Percentiles rank a stretch among this genome's conserved stretches.
These are phyloP conservation scores for Leucophenga maculata DNA, from an alignment of 2,888 invertebrate genomes.

Conservation along the genomic window DNA sequence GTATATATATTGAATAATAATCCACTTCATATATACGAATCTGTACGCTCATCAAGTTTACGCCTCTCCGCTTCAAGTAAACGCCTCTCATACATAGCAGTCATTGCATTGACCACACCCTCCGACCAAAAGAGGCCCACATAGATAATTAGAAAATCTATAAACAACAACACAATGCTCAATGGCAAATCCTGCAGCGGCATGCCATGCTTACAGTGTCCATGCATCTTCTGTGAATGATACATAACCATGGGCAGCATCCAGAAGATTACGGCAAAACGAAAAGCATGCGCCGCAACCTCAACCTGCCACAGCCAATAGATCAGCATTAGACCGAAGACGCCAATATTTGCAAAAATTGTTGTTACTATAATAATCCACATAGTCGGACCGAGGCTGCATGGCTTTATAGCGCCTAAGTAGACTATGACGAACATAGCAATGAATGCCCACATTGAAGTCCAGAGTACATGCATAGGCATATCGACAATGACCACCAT, in stretches of 20 bases:
- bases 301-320: background rate
- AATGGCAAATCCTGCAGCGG: conserved; percentile 45
- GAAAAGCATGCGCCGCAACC: background rate
- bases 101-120: conserved; percentile 11
- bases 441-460: background rate
- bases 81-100: background rate
- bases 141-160: conserved; percentile 44
- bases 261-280: conserved; percentile 1
- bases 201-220: conserved; percentile 24
- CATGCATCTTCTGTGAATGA: conserved; percentile 47
- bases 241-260: conserved; percentile 43
- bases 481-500: conserved; percentile 17
- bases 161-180: conserved; percentile 41
- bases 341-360: background rate
- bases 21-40: too few species aligned
- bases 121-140: conserved; percentile 21
- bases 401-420: background rate
- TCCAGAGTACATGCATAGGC: conserved; percentile 3
- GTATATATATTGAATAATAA: too few species aligned
- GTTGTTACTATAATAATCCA: background rate
- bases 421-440: background rate
- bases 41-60: too few species aligned
- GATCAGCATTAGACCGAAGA: conserved; percentile 4
- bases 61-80: background rate
- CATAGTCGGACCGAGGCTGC: conserved; percentile 23